Evolutionary conservation across 2,113 vertebrate species (phyloP), one percentile per base, ranked within the genome.

Genomic region (Glareola pratincola): DNA sequence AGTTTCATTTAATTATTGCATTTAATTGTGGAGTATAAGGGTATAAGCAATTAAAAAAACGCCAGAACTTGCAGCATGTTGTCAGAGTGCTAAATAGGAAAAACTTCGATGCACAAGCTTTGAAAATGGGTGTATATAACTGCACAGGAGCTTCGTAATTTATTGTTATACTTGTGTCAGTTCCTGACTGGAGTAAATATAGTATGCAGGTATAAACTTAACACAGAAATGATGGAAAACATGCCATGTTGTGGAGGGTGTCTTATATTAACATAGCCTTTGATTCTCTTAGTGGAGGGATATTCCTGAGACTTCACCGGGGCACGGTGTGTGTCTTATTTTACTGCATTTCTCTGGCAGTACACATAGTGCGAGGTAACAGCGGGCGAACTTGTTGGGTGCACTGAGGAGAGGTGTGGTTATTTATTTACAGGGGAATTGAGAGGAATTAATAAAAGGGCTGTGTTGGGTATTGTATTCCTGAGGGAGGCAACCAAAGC

Each of bases 271-370:
- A 30, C 0, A 3, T 30, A 63, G 8, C 4, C 47, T 86, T 53
- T 66, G 17, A 16, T 22, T 21, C 27, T 47, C 2, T 48, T 54
- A 54, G 14, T 78, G 39, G 17, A 4, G 2, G 19, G 8, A 4
- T 87, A 23, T 41, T 84, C 29, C 64, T 87, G 37, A 71, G 37
- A 71, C 53, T 57, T 74, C 60, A 29, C 15, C 32, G 36, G 22
- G 39, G 6, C 14, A 14, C 0, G 0, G 2, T 21, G 3, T 47
- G 24, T 37, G 16, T 68, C 13, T 20, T 77, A 36, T 16, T 90
- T 76, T n/a, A n/a, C 15, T 91, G 6, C 47, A 18, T 68, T 57
- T 68, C 59, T 76, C 62, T 2, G 15, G 36, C 45, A 41, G 11
- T n/a, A 13, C 17, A 16, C 23, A 27, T 53, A 66, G 14, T 51